Conservation (phyloP, 2,113 vertebrate genomes). For the Onychostoma macrolepis region DNA sequence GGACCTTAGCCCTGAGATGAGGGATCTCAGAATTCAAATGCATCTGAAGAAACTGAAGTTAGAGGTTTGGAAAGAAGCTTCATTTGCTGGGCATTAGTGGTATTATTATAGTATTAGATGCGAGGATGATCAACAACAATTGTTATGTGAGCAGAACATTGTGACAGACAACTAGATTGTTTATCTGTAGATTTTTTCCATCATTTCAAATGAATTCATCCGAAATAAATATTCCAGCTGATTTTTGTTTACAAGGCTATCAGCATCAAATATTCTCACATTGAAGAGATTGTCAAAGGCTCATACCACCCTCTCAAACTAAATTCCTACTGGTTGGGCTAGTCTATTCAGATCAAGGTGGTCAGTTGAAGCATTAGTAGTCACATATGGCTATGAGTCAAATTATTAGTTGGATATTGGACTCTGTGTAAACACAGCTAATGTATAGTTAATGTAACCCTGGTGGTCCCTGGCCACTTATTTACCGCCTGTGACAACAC, state of each 20-base stretch:
- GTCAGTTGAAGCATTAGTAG: neutral
- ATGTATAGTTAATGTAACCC: neutral
- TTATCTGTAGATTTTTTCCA: neutral
- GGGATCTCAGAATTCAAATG: neutral
- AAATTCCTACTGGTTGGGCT: neutral
- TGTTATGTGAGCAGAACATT: neutral
- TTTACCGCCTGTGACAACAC: neutral
- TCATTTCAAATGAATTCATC: neutral
- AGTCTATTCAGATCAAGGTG: neutral
- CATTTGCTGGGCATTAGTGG: neutral
- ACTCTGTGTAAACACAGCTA: neutral
- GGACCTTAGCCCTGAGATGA: neutral
- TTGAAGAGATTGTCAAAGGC: conserved; percentile 8
- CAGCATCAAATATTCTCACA: neutral
- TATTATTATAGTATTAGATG: neutral
- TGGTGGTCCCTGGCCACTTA: neutral
- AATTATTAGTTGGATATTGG: conserved; percentile 8
- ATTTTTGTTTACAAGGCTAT: conserved; percentile 4
- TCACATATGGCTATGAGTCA: neutral
- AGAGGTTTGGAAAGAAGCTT: neutral
- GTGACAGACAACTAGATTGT: neutral
- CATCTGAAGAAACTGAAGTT: neutral
- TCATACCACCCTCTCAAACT: conserved; percentile 7
- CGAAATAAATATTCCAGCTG: neutral
- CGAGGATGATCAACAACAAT: neutral